These are phyloP conservation scores for Melanerpes aurifrons DNA, from an alignment of 2,113 vertebrate species.

Conservation along the genomic window DNA sequence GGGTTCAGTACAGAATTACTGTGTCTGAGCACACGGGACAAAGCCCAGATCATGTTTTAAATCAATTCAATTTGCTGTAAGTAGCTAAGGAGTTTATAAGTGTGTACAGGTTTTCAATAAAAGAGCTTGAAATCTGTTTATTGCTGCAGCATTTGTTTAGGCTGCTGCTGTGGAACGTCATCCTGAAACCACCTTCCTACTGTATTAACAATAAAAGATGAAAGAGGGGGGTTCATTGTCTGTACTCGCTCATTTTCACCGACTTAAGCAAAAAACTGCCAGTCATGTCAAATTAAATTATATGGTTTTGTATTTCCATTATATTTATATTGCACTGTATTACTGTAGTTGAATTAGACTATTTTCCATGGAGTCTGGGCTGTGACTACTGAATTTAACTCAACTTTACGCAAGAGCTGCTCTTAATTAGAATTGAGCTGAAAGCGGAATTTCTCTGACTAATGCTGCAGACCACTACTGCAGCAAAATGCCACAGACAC, in stretches of 20 bases:
- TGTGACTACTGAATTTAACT: conserved; percentile 47
- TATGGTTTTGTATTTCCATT: conserved; percentile 62
- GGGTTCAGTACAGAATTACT: rapidly evolving
- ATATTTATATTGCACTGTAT: conserved; percentile 44
- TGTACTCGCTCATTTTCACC: neutral
- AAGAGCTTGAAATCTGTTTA: neutral
- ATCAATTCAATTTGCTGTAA: neutral
- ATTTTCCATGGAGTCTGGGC: conserved; percentile 51
- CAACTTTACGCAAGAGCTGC: conserved; percentile 43
- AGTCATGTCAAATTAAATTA: conserved; percentile 55
- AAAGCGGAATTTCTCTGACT: conserved; percentile 21
- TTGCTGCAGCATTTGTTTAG: neutral
- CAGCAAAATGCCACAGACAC: neutral
- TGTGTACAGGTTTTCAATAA: neutral
- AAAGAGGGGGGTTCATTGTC: neutral
- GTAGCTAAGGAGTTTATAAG: neutral
- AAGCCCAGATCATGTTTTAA: neutral
- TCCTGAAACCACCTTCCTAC: neutral
- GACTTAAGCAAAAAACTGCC: conserved; percentile 29
- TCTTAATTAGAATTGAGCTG: conserved; percentile 44
- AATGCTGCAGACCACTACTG: neutral
- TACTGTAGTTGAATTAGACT: conserved; percentile 52
- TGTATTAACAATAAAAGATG: neutral
- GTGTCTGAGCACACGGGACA: rapidly evolving
- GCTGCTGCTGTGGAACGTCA: neutral